Evolutionary conservation across 1,140 invertebrate genomes (phyloP).

Genomic region (Drosophila pectinifera): DNA sequence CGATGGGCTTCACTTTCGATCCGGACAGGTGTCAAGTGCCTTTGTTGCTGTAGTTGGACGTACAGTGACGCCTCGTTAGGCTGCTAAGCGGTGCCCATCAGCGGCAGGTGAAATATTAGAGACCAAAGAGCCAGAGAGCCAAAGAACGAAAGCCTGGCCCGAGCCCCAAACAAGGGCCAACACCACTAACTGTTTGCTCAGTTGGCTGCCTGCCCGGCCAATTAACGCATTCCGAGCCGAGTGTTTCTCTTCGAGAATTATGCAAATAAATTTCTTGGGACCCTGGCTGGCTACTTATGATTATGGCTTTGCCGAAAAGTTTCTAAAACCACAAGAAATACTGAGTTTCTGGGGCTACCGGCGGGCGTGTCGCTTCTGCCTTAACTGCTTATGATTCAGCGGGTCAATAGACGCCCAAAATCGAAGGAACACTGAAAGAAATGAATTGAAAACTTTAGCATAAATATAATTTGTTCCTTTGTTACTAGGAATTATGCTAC

Average conservation of each 20-base stretch:
- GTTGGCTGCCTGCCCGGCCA: conserved; percentile 66
- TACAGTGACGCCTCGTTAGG: conserved; percentile 71
- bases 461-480: no score
- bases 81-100: conserved; percentile 64
- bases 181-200: conserved; percentile 62
- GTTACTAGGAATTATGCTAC: no score
- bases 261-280: conserved; percentile 63
- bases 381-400: conserved; percentile 45
- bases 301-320: conserved; percentile 62
- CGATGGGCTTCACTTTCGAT: conserved; percentile 11
- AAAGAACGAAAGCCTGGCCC: conserved; percentile 15
- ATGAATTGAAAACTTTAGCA: no score
- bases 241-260: conserved; percentile 35
- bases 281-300: conserved; percentile 46
- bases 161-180: conserved; percentile 1
- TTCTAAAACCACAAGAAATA: conserved; percentile 30
- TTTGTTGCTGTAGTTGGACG: conserved; percentile 27
- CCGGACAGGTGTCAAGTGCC: conserved; percentile 43
- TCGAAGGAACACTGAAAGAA: background rate
- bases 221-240: conserved; percentile 74
- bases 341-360: conserved; percentile 30
- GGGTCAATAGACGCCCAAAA: conserved; percentile 61
- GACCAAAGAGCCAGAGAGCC: conserved; percentile 7
- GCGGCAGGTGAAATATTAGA: conserved; percentile 67
- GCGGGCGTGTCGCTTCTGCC: no score